A percentile compares a stretch with the other conserved stretches of the same genome.
Evolutionary conservation across 2,888 invertebrate genomes (phyloP).

Genomic region (Nineta flava): DNA sequence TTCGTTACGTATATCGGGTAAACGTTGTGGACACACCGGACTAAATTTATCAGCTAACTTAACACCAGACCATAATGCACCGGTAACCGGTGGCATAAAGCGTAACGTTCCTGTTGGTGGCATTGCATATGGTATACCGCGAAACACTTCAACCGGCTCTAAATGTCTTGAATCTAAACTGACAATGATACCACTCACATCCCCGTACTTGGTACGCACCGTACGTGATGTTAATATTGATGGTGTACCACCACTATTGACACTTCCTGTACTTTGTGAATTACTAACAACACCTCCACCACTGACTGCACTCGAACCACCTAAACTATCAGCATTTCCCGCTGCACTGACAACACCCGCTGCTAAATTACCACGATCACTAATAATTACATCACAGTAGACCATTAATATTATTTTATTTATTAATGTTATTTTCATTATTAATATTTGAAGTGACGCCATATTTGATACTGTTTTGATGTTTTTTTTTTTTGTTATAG

Average conservation of each 20-base stretch:
- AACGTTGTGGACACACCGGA: conserved; percentile 83
- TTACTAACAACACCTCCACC: conserved; percentile 10
- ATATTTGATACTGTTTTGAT: too few species aligned
- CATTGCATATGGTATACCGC: conserved; percentile 89
- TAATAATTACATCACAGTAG: too few species aligned
- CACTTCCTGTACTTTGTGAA: conserved; percentile 5
- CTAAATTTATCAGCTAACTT: conserved; percentile 75
- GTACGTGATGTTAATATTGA: conserved; percentile 56
- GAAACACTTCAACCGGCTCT: conserved; percentile 82
- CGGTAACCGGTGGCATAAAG: conserved; percentile 93
- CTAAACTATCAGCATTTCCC: conserved; percentile 3
- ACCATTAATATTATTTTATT: too few species aligned
- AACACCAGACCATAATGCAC: conserved; percentile 81
- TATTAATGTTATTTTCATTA: too few species aligned
- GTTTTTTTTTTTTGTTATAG: too few species aligned
- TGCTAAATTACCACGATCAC: too few species aligned
- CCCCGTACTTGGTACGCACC: conserved; percentile 77
- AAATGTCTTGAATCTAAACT: conserved; percentile 65
- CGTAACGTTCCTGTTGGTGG: conserved; percentile 76
- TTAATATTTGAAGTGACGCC: too few species aligned
- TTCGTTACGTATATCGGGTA: conserved; percentile 74
- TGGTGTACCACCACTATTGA: conserved; percentile 18
- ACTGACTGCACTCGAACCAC: conserved; percentile 2
- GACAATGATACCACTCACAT: conserved; percentile 70
- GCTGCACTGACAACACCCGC: neutral